phyloP scores from a whole-genome alignment of 2,113 vertebrate genomes.

The Ptilonorhynchus violaceus region DNA sequence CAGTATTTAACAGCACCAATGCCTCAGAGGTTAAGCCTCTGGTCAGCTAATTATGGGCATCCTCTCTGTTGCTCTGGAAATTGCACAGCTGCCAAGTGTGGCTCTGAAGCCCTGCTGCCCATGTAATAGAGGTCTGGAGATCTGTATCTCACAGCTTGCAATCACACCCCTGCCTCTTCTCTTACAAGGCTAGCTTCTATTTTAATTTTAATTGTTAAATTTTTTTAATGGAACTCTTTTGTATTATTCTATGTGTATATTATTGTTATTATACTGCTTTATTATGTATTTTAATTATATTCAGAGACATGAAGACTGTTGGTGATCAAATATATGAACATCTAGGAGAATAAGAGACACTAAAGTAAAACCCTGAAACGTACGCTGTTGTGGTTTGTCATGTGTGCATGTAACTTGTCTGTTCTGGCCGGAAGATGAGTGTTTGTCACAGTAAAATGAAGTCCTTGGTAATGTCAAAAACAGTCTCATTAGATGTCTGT shows the following conservation, averaged over 20 bases:
- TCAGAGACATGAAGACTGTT: neutral
- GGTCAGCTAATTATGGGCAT: neutral
- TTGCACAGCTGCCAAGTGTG: neutral
- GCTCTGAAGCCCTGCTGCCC: neutral
- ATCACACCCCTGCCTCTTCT: neutral
- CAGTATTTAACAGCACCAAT: neutral
- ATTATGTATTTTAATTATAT: neutral
- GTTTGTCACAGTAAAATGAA: neutral
- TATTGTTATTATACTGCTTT: neutral
- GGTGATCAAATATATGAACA: neutral
- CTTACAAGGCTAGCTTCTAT: neutral
- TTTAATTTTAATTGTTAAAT: neutral
- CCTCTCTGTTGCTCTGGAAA: neutral
- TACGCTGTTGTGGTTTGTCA: neutral
- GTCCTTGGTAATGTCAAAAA: neutral
- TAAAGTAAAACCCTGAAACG: neutral
- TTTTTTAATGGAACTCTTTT: accelerated
- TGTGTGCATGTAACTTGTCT: neutral
- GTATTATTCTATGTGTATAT: neutral
- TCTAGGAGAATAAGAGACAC: neutral
- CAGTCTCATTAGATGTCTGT: neutral
- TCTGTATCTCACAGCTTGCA: neutral
- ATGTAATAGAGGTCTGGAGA: neutral
- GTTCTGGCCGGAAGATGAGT: neutral
- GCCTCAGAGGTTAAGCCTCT: neutral